Conservation (phyloP, 2,797 vertebrate species). For the Dicrostonyx torquatus region DNA sequence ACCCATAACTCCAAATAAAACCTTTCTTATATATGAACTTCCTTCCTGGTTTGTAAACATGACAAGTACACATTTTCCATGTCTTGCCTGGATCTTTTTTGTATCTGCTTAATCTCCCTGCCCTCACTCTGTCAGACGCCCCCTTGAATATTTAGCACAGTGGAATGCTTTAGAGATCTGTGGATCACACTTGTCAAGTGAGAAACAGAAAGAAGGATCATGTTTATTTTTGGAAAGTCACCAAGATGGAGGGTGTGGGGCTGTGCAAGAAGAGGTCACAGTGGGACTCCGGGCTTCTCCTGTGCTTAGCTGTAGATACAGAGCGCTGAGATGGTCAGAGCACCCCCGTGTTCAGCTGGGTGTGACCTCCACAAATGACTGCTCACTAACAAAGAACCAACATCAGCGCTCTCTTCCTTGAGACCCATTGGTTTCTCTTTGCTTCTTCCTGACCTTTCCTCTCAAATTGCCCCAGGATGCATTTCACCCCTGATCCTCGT, state of each 20-base stretch:
- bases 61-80: constrained; percentile 23
- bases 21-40: constrained; percentile 71
- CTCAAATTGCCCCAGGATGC: not conserved
- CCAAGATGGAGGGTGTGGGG: constrained; percentile 59
- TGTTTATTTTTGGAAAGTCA: constrained; percentile 75
- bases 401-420: not conserved
- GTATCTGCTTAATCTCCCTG: constrained; percentile 60
- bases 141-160: constrained; percentile 84
- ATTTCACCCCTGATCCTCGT: not conserved
- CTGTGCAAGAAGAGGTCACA: not conserved
- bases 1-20: constrained; percentile 75
- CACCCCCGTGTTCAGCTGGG: not conserved
- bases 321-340: not conserved
- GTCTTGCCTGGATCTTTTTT: constrained; percentile 62
- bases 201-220: constrained; percentile 82
- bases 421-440: not conserved
- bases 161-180: constrained; percentile 82
- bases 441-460: not conserved
- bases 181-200: constrained; percentile 83
- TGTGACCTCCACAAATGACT: not conserved
- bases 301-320: not conserved
- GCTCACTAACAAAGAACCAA: not conserved
- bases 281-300: not conserved
- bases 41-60: constrained; percentile 62
- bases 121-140: constrained; percentile 72